Conservation (phyloP, 2,113 vertebrate genomes). For the Prunella fulvescens region DNA sequence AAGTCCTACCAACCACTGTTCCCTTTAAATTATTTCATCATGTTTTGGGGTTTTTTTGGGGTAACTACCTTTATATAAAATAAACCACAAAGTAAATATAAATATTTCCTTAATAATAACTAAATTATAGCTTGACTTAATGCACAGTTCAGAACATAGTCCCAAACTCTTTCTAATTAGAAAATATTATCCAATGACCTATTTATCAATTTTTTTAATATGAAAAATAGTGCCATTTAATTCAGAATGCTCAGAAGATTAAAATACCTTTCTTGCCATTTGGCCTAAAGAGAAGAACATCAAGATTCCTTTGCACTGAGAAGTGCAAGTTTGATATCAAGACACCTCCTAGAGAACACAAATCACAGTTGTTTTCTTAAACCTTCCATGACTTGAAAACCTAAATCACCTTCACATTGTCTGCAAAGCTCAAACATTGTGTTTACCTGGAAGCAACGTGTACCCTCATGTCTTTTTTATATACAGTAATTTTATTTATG, state of each 20-base stretch:
- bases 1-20: not conserved
- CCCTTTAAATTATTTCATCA: not conserved
- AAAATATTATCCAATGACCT: not conserved
- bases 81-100: not conserved
- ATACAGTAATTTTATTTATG: slow-evolving; percentile 31
- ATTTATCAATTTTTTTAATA: not conserved
- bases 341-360: not conserved
- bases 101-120: not conserved
- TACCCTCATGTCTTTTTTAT: not conserved
- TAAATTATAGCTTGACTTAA: not conserved
- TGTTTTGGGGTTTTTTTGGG: rapidly evolving
- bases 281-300: not conserved
- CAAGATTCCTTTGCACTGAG: not conserved
- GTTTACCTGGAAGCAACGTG: not conserved
- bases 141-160: not conserved
- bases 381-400: not conserved
- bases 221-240: not conserved
- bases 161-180: not conserved
- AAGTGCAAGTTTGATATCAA: not conserved
- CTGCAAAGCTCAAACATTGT: not conserved
- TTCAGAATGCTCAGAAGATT: not conserved
- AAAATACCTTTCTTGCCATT: not conserved
- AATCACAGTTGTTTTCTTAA: not conserved
- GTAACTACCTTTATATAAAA: not conserved
- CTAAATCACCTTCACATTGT: not conserved